Conservation (phyloP, 2,888 invertebrate species). For the Iphiclides podalirius region DNA sequence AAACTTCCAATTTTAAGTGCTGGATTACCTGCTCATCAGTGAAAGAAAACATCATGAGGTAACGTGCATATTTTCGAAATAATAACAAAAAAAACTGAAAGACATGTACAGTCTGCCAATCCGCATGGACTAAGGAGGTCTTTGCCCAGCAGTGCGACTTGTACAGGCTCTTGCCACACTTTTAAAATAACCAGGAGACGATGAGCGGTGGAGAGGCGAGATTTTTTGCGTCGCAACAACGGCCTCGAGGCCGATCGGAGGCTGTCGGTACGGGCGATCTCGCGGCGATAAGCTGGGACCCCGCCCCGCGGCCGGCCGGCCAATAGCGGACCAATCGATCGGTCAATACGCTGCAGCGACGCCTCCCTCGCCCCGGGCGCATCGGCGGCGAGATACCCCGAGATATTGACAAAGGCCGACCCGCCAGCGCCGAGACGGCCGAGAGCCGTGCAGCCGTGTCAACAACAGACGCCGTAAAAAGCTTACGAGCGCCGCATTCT, state of each 20-base stretch:
- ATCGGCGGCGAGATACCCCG: constrained; percentile 20
- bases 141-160: no score
- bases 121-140: no score
- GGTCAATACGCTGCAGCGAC: constrained; percentile 52
- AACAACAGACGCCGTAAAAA: constrained; percentile 53
- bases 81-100: no score
- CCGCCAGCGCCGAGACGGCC: no score
- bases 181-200: constrained; percentile 22
- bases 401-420: constrained; percentile 40
- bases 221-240: constrained; percentile 40
- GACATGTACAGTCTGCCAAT: no score
- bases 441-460: constrained; percentile 32
- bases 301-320: constrained; percentile 62
- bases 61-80: no score
- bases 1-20: no score
- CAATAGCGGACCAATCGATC: constrained; percentile 68
- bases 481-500: constrained; percentile 45
- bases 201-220: constrained; percentile 7
- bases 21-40: no score
- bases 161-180: no score
- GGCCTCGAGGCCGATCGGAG: constrained; percentile 47
- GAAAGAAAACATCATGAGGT: no score
- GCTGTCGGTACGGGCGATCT: constrained; percentile 50
- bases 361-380: constrained; percentile 39
- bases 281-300: constrained; percentile 57